Conservation (phyloP, 2,888 invertebrate genomes). For the Leucoptera coffeella region DNA sequence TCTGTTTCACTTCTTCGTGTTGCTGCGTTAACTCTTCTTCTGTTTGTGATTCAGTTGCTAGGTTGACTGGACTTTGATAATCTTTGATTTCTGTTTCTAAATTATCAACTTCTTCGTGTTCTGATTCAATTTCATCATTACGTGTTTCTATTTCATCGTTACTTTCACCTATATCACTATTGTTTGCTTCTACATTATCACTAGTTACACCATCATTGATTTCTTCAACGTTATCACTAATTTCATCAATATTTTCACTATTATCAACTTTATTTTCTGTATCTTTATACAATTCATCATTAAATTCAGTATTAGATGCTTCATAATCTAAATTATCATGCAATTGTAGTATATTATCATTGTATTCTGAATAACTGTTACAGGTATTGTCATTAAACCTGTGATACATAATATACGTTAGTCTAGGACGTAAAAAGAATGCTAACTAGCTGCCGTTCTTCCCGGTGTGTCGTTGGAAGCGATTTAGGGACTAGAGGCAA, state of each 20-base stretch:
- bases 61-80: too few species aligned
- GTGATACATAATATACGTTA: too few species aligned
- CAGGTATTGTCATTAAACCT: conserved; percentile 5
- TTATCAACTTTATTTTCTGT: conserved; percentile 3
- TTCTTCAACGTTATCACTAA: not conserved
- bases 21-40: conserved; percentile 4
- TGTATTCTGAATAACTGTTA: conserved; percentile 3
- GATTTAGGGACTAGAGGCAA: too few species aligned
- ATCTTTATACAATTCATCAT: conserved; percentile 4
- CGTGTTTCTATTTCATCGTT: not conserved
- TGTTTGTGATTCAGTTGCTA: conserved; percentile 1
- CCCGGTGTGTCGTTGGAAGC: too few species aligned
- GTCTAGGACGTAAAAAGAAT: too few species aligned
- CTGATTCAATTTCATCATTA: too few species aligned
- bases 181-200: not conserved
- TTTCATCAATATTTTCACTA: conserved; percentile 2
- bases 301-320: conserved; percentile 6
- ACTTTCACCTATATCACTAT: not conserved
- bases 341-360: conserved; percentile 4
- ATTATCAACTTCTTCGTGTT: not conserved
- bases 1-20: conserved; percentile 10
- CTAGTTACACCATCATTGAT: not conserved
- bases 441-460: too few species aligned
- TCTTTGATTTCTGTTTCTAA: too few species aligned
- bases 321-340: conserved; percentile 2